phyloP scores from a whole-genome alignment of 2,797 vertebrate genomes.

The Squalus acanthias region DNA sequence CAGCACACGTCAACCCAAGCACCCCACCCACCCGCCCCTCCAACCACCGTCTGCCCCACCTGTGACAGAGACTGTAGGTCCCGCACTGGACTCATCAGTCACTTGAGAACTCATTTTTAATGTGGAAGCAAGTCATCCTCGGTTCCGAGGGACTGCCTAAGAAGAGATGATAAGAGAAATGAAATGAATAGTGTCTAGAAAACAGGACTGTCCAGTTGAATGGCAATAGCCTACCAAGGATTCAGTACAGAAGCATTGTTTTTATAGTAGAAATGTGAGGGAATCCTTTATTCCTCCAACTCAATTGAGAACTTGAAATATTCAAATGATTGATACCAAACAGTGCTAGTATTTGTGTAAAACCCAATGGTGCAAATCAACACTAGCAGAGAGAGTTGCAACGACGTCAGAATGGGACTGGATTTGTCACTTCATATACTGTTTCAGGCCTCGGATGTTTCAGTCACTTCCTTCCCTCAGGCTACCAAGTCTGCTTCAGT shows the following conservation, averaged over 20 bases:
- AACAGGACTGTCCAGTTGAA: background rate
- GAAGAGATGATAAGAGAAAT: no score
- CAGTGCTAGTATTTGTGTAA: background rate
- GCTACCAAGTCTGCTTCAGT: slow-evolving; percentile 10
- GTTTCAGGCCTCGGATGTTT: background rate
- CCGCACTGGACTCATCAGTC: no score
- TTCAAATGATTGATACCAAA: background rate
- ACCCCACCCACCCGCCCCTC: no score
- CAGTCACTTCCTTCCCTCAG: slow-evolving; percentile 27
- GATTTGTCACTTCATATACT: background rate
- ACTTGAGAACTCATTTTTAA: no score
- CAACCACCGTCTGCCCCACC: no score
- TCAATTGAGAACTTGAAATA: slow-evolving; percentile 21
- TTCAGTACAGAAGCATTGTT: background rate
- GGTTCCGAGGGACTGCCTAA: no score
- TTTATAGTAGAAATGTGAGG: background rate
- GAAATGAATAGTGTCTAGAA: background rate
- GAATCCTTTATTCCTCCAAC: background rate
- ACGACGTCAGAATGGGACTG: background rate
- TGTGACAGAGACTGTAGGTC: no score
- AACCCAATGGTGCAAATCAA: slow-evolving; percentile 18
- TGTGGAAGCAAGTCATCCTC: no score
- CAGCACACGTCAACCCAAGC: no score
- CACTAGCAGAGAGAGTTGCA: background rate
- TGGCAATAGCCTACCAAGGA: no score